Evolutionary conservation across 2,888 invertebrate genomes (phyloP), one percentile per base, ranked within the genome.

Genomic region (Cryptocheilus praepositus): DNA sequence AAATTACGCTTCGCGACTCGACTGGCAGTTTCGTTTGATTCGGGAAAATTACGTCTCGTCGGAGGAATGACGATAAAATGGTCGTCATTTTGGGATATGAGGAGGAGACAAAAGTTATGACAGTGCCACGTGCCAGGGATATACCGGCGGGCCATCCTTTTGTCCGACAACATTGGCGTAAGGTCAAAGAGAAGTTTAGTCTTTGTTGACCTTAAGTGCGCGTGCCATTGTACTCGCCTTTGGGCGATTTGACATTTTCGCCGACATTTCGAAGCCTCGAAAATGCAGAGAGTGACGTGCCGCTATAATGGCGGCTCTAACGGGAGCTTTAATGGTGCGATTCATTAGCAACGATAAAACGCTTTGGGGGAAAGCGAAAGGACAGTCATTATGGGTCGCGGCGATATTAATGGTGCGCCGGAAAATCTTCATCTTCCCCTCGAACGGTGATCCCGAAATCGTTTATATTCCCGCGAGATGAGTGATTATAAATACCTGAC

Each of bases 401-500:
- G 7, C 13, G 8, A 36, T 36, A 11, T 36, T 36, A 36, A 36
- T 11, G 13, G 1, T 36, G 1, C 11, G 1, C 36, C 36, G 11
- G 36, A 1, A 36, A 36, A 36, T 36, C 11, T 36, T 11, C 13
- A 36, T 36, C 36, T 1, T 4, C 13, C 36, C 36, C 36, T 36
- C 11, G 8, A 36, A 36, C 11, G 36, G 8, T 11, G 36, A 7
- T 7, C 7, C 13, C 13, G 7, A 8, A 36, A 36, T 7, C 36
- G 8, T 11, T 36, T 11, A 7, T 36, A 36, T 11, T 25, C 25
- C 25, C 3, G 25, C 25, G 5, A 25, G 3, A 11, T 36, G 36
- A 36, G 13, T 7, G 36, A 2, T 7, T 28, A 36, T 15, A 36
- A 55, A 65, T 76, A 88, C 88, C 84, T 88, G 87, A 67, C 88